Evolutionary conservation across 2,888 invertebrate genomes (phyloP), one percentile per base, ranked within the genome.

Genomic region (Limenitis camilla): DNA sequence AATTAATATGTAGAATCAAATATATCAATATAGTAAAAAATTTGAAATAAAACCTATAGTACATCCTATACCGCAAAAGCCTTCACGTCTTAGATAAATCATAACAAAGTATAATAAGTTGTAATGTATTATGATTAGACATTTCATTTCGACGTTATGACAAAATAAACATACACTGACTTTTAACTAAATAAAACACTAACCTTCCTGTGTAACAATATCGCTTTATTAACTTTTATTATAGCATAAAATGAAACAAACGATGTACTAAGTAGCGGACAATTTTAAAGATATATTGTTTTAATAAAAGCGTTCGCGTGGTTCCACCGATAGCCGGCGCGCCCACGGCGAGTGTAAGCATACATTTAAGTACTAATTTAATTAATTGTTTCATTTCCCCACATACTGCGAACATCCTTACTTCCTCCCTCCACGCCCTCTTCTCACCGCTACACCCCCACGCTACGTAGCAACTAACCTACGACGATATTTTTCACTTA

Each of bases 361-460:
- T 66, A 68, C 64, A 65, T 76, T 82, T 76, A 74, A 78, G 76
- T 79, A 77, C 76, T 82, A 80, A 83, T 81, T 81, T 80, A 83
- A 86, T 85, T 83, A 84, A 85, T 85, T 76, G 81, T 74, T 68
- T 76, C 75, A 78, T 80, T 81, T 79, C 74, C 80, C 79, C 72
- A 78, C 66, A 78, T 74, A 75, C 69, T 58, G 56, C 46, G 58
- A 39, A 49, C 58, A 44, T 30, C 53, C 44, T 54, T 44, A 50
- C 49, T 35, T 50, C 33, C 55, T 53, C 39, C 43, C 55, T 3
- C n/a, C 28, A 10, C 11, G 10, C 40, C n/a, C 44, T 36, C 43
- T 19, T 27, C 9, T n/a, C 33, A 40, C 55, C 48, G 48, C 31
- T 31, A 27, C 31, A 40, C 27, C 33, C 7, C 27, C 46, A 52